These are phyloP conservation scores for Crotalus viridis DNA, from an alignment of 2,113 vertebrate genomes.

Conservation along the genomic window DNA sequence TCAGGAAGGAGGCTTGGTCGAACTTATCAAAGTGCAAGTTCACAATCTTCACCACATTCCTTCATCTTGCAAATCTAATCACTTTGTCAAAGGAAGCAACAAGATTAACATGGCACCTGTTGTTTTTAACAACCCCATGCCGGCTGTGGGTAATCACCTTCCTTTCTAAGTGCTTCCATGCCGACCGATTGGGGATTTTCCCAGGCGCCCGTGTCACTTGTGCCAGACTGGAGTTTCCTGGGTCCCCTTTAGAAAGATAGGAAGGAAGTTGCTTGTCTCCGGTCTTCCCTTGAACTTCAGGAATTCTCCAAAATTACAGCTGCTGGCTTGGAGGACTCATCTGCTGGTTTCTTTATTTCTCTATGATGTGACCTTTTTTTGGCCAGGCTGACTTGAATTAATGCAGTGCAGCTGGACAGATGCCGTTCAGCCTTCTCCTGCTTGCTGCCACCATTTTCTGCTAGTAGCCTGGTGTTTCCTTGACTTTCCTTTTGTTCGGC, in stretches of 20 bases:
- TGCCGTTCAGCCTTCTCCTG: neutral
- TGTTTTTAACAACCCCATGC: neutral
- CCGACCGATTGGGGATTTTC: neutral
- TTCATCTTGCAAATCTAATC: neutral
- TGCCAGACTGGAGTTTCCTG: neutral
- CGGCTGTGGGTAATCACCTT: neutral
- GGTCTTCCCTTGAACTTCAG: neutral
- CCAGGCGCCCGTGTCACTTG: neutral
- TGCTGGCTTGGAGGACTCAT: neutral
- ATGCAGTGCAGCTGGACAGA: neutral
- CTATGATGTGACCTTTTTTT: neutral
- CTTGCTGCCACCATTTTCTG: neutral
- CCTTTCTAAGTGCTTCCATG: neutral
- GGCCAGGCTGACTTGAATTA: neutral
- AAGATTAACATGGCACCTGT: neutral
- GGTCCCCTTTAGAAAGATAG: neutral
- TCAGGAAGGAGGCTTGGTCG: neutral
- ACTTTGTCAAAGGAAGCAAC: neutral
- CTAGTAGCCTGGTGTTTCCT: neutral
- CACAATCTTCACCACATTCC: neutral
- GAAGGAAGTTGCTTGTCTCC: neutral
- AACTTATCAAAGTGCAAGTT: neutral
- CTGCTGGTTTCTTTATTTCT: neutral
- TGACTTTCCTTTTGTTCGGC: neutral
- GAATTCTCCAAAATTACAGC: neutral